phyloP scores from a whole-genome alignment of 2,888 invertebrate species.

The Dicranocentrus wangi region DNA sequence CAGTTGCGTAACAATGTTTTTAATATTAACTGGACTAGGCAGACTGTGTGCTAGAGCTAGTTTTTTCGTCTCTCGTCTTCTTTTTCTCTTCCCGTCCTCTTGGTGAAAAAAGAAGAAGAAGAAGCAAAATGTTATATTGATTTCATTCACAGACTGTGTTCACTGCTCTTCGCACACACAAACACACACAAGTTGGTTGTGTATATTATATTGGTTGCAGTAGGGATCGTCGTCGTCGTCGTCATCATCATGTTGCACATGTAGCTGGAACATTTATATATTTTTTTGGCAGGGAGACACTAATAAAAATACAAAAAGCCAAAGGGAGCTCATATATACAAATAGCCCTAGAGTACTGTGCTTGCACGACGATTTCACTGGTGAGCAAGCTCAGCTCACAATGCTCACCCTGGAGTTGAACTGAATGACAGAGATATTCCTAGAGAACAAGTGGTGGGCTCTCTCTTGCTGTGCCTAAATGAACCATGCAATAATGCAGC shows the following conservation, averaged over 20 bases:
- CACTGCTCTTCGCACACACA: not conserved
- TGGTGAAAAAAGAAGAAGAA: not conserved
- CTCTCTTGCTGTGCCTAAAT: slow-evolving; percentile 50
- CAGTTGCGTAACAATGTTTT: slow-evolving; percentile 37
- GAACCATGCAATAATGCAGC: slow-evolving; percentile 31
- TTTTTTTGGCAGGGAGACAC: slow-evolving; percentile 20
- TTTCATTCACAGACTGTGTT: slow-evolving; percentile 8
- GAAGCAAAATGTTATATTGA: slow-evolving; percentile 1
- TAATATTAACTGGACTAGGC: slow-evolving; percentile 14
- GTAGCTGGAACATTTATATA: no score
- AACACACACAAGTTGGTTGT: not conserved
- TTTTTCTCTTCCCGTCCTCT: not conserved
- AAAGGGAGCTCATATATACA: not conserved
- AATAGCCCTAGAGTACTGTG: no score
- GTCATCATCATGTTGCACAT: no score
- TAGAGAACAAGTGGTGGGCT: not conserved
- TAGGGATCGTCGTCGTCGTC: not conserved
- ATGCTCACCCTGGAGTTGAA: slow-evolving; percentile 8
- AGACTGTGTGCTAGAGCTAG: no score
- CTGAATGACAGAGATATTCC: slow-evolving; percentile 45
- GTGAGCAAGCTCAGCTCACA: slow-evolving; percentile 6
- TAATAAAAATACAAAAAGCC: slow-evolving; percentile 19
- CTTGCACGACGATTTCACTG: slow-evolving; percentile 24
- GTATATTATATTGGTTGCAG: not conserved
- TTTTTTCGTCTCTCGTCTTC: not conserved